These are phyloP conservation scores for Campoletis sonorensis DNA, from an alignment of 1,140 invertebrate genomes.

Conservation along the genomic window DNA sequence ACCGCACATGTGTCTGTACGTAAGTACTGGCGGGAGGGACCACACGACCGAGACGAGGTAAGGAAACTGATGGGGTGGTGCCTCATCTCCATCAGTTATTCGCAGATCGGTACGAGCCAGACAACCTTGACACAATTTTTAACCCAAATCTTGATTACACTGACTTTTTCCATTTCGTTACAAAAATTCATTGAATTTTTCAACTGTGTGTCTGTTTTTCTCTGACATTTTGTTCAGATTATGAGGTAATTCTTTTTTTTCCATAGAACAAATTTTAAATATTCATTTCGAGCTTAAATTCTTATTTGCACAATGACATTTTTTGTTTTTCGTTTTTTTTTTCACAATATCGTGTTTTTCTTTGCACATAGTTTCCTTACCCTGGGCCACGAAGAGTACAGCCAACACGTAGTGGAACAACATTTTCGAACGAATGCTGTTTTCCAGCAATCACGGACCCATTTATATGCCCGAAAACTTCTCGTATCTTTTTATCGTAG, in stretches of 20 bases:
- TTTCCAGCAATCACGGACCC: not conserved
- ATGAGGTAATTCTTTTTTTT: no score
- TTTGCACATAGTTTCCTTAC: conserved; percentile 52
- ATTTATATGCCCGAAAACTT: conserved; percentile 38
- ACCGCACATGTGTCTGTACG: conserved; percentile 73
- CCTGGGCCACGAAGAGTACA: conserved; percentile 54
- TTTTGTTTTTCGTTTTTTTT: not conserved
- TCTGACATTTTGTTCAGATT: no score
- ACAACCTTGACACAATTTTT: conserved; percentile 26
- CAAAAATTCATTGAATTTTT: not conserved
- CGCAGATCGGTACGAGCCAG: conserved; percentile 35
- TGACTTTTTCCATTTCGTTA: not conserved
- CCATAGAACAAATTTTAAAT: not conserved
- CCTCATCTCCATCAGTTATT: conserved; percentile 64
- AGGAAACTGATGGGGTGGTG: conserved; percentile 67
- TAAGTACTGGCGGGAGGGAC: conserved; percentile 53
- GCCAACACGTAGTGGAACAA: conserved; percentile 52
- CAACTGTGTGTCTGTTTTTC: no score
- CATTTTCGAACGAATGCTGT: conserved; percentile 51
- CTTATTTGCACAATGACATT: not conserved
- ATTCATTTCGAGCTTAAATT: not conserved
- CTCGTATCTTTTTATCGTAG: not conserved
- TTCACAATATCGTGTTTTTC: not conserved
- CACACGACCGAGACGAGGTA: conserved; percentile 68
- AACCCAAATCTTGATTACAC: conserved; percentile 8